phyloP scores from a whole-genome alignment of 2,888 invertebrate species.

The Cybosia mesomella region DNA sequence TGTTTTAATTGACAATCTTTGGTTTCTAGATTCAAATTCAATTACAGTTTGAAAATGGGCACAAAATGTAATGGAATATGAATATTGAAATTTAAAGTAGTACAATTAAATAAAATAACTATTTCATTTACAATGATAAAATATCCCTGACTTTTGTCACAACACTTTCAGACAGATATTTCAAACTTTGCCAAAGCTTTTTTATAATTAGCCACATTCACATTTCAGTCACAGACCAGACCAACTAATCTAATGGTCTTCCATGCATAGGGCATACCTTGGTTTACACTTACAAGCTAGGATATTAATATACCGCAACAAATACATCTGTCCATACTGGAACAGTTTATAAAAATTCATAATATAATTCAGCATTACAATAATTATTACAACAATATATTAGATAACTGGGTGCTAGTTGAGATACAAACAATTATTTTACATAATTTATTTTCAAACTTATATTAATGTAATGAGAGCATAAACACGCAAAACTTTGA shows the following conservation, averaged over 20 bases:
- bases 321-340: background rate
- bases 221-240: background rate
- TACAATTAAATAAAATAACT: background rate
- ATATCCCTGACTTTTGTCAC: background rate
- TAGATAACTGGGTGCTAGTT: background rate
- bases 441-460: background rate
- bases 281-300: background rate
- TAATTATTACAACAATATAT: background rate
- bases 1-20: background rate
- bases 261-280: background rate
- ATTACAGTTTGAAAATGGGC: background rate
- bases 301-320: background rate
- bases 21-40: background rate
- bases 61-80: background rate
- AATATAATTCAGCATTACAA: background rate
- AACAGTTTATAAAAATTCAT: too few relatives aligned
- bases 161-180: background rate
- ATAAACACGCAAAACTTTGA: too few relatives aligned
- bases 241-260: background rate
- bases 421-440: conserved; percentile 2
- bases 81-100: background rate
- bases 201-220: background rate
- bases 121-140: background rate
- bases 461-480: background rate
- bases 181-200: background rate